Base-by-base conservation (phyloP, 2,888 invertebrate genomes). In the Lydus trimaculatus region DNA sequence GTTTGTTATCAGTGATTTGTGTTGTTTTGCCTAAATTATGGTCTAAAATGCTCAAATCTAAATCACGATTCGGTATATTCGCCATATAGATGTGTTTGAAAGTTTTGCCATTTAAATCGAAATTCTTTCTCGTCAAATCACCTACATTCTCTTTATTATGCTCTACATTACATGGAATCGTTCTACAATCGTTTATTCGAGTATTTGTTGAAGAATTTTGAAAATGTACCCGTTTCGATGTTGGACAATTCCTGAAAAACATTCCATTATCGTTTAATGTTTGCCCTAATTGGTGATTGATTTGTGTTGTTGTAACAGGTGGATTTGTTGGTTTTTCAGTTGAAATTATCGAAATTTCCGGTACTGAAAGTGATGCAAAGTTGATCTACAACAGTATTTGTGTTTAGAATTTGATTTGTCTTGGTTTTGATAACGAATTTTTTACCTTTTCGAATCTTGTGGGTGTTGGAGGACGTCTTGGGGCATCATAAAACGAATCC, bases 61-160 rank as follows among this genome's bases (percentile, higher is more conserved):
- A 74, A 56, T 83, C 78, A 65, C 83, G 75, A 73, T 81, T 84
- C 28, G 85, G 85, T 36, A 85, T 78, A 72, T 84, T 85, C 13
- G 83, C 83, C 82, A 84, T 80, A 72, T 85, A 85, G 62, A 85
- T 80, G 75, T 84, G 79, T 67, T 84, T 81, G 75, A 85, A 84
- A 48, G 76, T 79, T 69, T 78, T 72, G 23, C 70, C 74, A 48
- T 65, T 72, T 64, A 66, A 65, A 73, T 62, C 66, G 6, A 69
- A 63, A 61, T 36, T 33, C 58, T 31, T 63, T 33, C 48, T 67
- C 56, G n/a, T 33, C 11, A 20, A 31, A 52, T 48, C 48, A 20
- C n/a, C 36, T 43, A n/a, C 31, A 59, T 61, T 64, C 61, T 72
- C 61, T 67, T 71, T 48, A 56, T 23, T 84, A 58, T 43, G 31